A percentile compares a stretch with the other conserved stretches of the same genome.
Evolutionary conservation across 2,888 invertebrate species (phyloP).

Genomic region (Nemapogon koenigi): DNA sequence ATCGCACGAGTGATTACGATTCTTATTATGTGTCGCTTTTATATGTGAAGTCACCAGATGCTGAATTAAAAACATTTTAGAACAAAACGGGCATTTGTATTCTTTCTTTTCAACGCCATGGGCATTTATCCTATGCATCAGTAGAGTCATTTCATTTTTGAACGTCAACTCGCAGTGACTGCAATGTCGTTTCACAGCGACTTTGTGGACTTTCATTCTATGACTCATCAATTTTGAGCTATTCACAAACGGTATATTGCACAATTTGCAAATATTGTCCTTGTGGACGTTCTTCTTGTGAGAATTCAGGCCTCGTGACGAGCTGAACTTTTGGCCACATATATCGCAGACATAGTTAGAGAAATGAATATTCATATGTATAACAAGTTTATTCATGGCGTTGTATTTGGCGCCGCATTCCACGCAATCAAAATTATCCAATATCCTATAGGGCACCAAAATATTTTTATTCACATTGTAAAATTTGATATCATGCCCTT

Average conservation of each 20-base stretch:
- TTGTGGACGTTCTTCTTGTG: slow-evolving; percentile 14
- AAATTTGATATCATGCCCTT: slow-evolving; percentile 23
- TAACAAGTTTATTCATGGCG: slow-evolving; percentile 23
- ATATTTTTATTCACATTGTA: slow-evolving; percentile 21
- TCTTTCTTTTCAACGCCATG: slow-evolving; percentile 12
- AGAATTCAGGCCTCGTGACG: slow-evolving; percentile 9
- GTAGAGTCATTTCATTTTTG: slow-evolving; percentile 8
- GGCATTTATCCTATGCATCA: slow-evolving; percentile 10
- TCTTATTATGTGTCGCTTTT: slow-evolving; percentile 10
- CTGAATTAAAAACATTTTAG: slow-evolving; percentile 11
- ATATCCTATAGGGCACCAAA: slow-evolving; percentile 28
- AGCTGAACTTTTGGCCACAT: slow-evolving; percentile 21
- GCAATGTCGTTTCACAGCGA: slow-evolving; percentile 11
- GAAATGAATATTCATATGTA: slow-evolving; percentile 33
- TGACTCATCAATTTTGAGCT: slow-evolving; percentile 11
- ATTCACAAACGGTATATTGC: slow-evolving; percentile 11
- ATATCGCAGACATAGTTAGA: slow-evolving; percentile 30
- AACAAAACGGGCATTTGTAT: slow-evolving; percentile 13
- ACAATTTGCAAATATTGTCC: slow-evolving; percentile 13
- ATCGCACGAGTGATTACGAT: slow-evolving; percentile 13
- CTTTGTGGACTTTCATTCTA: slow-evolving; percentile 11
- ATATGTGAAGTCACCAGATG: slow-evolving; percentile 12
- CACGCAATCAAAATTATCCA: slow-evolving; percentile 23
- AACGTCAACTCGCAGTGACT: slow-evolving; percentile 13
- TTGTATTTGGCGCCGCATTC: slow-evolving; percentile 25